Conservation (phyloP, 2,113 vertebrate genomes). For the Gnathonemus longibarbis region DNA sequence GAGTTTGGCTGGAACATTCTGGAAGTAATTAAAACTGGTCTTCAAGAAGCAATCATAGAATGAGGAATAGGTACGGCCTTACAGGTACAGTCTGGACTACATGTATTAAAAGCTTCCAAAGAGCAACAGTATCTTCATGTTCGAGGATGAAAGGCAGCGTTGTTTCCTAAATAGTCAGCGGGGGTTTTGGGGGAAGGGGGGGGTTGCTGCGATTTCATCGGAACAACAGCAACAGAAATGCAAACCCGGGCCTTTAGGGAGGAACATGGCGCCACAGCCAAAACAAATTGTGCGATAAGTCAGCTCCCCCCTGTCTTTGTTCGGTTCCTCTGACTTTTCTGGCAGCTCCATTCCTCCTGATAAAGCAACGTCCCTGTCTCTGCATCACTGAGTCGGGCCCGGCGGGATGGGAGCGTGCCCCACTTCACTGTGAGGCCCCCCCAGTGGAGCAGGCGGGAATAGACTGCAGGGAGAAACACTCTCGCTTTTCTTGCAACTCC, state of each 20-base stretch:
- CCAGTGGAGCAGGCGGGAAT: neutral
- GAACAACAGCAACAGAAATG: neutral
- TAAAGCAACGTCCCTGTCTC: neutral
- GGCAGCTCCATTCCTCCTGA: neutral
- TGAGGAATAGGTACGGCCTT: neutral
- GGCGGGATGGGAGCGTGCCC: neutral
- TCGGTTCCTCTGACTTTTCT: neutral
- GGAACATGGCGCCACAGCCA: neutral
- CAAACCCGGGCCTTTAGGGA: neutral
- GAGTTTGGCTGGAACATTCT: neutral
- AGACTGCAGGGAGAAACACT: constrained; percentile 15
- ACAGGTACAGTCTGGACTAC: neutral
- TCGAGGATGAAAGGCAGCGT: neutral
- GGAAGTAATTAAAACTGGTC: neutral
- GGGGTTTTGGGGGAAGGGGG: neutral
- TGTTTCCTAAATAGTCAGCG: neutral
- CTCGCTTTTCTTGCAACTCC: constrained; percentile 22
- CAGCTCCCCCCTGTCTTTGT: neutral
- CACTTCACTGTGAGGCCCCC: neutral
- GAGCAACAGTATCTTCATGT: neutral
- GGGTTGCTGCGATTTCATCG: neutral
- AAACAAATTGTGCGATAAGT: constrained; percentile 1
- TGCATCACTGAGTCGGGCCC: neutral
- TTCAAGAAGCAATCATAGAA: neutral
- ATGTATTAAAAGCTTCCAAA: neutral